These are phyloP conservation scores for Dipus sagitta DNA, from an alignment of 2,797 vertebrate species.

Conservation along the genomic window DNA sequence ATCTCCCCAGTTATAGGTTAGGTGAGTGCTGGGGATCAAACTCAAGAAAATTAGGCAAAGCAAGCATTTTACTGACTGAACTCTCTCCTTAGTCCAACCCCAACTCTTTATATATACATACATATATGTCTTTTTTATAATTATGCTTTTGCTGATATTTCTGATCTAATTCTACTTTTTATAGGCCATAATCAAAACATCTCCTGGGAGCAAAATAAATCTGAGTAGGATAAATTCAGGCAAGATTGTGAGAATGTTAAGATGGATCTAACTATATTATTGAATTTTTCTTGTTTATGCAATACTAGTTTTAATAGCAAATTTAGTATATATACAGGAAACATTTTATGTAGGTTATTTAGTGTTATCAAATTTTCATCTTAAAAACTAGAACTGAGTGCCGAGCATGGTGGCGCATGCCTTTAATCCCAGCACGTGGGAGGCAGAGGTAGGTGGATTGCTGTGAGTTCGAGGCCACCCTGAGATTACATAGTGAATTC, in stretches of 20 bases:
- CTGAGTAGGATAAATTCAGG: not conserved
- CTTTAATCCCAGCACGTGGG: too few species aligned
- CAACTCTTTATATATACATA: too few species aligned
- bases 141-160: not conserved
- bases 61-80: too few species aligned
- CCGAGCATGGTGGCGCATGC: too few species aligned
- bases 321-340: not conserved
- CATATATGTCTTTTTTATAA: not conserved
- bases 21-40: too few species aligned
- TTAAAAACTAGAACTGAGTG: not conserved
- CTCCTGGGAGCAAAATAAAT: not conserved
- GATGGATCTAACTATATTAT: not conserved
- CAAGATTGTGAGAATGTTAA: not conserved
- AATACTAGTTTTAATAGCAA: not conserved
- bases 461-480: too few species aligned
- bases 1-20: too few species aligned
- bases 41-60: too few species aligned
- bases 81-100: too few species aligned
- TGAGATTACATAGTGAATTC: too few species aligned
- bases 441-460: too few species aligned
- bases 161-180: constrained; percentile 11
- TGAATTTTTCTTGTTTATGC: not conserved
- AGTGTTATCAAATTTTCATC: not conserved
- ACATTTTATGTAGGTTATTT: not conserved
- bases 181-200: not conserved